Evolutionary conservation across 2,113 vertebrate genomes (phyloP).

Genomic region (Arenaria interpres): DNA sequence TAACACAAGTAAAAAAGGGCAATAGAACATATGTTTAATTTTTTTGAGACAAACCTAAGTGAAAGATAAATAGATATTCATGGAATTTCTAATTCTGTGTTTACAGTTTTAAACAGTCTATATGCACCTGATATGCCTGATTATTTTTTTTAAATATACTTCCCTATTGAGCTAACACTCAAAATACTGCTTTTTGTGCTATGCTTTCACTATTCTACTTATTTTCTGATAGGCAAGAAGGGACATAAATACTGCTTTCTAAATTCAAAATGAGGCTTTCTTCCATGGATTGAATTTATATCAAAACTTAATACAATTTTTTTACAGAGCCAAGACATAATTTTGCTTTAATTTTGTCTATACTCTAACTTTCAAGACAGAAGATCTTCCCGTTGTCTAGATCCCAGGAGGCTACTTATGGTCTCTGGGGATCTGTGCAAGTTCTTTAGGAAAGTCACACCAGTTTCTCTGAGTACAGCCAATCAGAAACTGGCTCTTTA

Average conservation of each 20-base stretch:
- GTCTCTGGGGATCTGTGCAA: neutral
- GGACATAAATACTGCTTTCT: neutral
- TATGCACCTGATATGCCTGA: neutral
- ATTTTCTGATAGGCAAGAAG: neutral
- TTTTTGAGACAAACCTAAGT: neutral
- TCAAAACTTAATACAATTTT: neutral
- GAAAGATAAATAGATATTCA: neutral
- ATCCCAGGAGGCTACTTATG: neutral
- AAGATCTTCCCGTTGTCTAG: neutral
- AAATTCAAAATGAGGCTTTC: neutral
- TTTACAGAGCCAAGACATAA: neutral
- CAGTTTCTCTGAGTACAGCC: neutral
- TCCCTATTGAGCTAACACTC: neutral
- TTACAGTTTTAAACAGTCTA: neutral
- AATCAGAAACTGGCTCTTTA: neutral
- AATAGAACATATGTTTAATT: neutral
- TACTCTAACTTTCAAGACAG: neutral
- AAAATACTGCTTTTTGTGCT: neutral
- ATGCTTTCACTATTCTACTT: neutral
- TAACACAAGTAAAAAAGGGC: neutral
- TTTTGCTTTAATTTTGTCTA: neutral
- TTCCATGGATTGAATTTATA: neutral
- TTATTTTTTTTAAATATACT: neutral
- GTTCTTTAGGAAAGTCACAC: neutral
- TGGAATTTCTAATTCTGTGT: neutral